Conservation (phyloP, 2,888 invertebrate genomes). For the Sminthurides aquaticus region DNA sequence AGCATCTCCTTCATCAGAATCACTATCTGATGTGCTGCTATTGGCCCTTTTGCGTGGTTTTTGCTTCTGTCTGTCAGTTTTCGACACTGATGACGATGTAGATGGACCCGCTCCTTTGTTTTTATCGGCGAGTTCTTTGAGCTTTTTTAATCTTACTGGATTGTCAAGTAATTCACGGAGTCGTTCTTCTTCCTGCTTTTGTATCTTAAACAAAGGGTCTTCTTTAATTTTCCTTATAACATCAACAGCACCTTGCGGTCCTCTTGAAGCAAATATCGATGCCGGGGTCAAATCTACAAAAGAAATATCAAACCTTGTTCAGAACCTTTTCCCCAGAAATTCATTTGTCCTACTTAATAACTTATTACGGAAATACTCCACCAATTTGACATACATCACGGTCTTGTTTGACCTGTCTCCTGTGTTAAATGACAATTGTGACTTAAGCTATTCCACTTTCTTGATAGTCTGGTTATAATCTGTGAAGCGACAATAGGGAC, state of each 20-base stretch:
- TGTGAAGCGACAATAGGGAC: no score
- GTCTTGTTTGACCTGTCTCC: no score
- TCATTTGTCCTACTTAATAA: no score
- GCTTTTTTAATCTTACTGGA: slow-evolving; percentile 78
- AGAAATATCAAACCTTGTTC: no score
- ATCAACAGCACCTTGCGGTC: slow-evolving; percentile 67
- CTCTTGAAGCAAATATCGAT: slow-evolving; percentile 41
- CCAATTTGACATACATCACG: no score
- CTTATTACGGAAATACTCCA: no score
- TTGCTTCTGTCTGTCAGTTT: slow-evolving; percentile 23
- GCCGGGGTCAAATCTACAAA: slow-evolving; percentile 47
- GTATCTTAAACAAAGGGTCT: slow-evolving; percentile 84
- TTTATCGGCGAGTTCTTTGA: slow-evolving; percentile 51
- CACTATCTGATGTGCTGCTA: slow-evolving; percentile 29
- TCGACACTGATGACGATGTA: slow-evolving; percentile 9
- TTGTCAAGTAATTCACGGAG: slow-evolving; percentile 77
- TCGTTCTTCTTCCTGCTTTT: slow-evolving; percentile 81
- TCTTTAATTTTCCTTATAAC: slow-evolving; percentile 81
- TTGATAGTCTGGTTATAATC: no score
- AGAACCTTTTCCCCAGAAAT: no score
- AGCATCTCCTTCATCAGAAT: slow-evolving; percentile 43
- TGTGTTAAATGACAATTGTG: no score
- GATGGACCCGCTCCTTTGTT: slow-evolving; percentile 47
- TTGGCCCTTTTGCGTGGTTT: slow-evolving; percentile 39
- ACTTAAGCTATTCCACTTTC: no score